Base-by-base conservation (phyloP, 2,797 vertebrate genomes). In the Paratrypauchen microcephalus region DNA sequence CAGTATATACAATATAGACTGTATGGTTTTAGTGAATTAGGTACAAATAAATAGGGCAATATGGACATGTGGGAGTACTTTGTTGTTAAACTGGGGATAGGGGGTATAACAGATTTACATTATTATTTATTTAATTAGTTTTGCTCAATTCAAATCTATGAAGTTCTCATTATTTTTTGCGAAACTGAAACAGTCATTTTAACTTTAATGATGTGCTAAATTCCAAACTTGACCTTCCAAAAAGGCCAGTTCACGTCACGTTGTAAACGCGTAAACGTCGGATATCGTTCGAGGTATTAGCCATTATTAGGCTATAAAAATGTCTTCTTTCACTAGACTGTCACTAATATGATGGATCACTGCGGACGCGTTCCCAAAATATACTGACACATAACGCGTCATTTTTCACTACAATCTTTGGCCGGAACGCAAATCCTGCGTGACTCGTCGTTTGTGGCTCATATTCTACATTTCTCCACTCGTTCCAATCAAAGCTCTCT, bases 371-470 rank as follows among this genome's bases (percentile, higher is more conserved):
- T 52, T 65, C 24, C 47, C 24, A 30, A 63, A 63, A 63, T 45
- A 63, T 18, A 47, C 36, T 6, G 32, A 32, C 24, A 18, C 13
- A 23, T 45, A 15, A 36, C 58, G 23, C 61, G 13, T 13, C 16
- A 45, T 63, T 54, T 24, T 52, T 60, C 61, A 84, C 71, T 67
- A 36, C 70, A 68, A 65, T 71, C 89, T 65, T 69, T 71, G 66
- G 32, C 32, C 9, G 32, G 32, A 52, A 4, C 50, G 50, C 57
- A 76, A 74, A 87, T 81, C 63, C 71, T 76, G 82, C 65, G 84
- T 83, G 87, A 89, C 81, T 91, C 87, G 85, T 88, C 86, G 86
- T 87, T 88, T 87, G 86, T 88, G 87, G 86, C 88, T 92, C 88
- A 88, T 90, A 89, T 91, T 91, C 84, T 88, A 79, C 81, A 87